Base-by-base conservation (phyloP, 2,797 vertebrate genomes). In the Ctenochaetus hawaiiensis region DNA sequence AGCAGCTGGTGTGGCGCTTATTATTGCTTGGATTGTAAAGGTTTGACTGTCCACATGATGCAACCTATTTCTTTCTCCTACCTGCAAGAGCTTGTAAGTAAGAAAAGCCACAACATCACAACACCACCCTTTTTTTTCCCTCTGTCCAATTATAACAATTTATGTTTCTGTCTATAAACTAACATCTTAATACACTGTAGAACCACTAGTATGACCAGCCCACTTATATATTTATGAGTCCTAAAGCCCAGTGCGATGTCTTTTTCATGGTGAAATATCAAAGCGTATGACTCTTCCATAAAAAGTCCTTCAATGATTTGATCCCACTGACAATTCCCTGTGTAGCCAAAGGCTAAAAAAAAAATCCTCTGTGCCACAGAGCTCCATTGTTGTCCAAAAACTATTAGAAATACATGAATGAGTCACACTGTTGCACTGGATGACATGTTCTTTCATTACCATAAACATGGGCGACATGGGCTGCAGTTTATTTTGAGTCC, bases 1-100 rank as follows among this genome's bases (percentile, higher is more conserved):
- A 62, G 49, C 64, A 61, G 56, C 48, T 48, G 17, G 13, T 51
- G 34, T 65, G 54, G 47, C 20, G 52, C 47, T 53, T 30, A 47
- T 26, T 45, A 60, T 48, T 41, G 3, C 41, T 45, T 1, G 16
- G 39, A 62, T 22, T 53, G 26, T 45, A 14, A 34, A 5, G 26
- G 43, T 2, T 65, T 52, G 22, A 62, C 26, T 60, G 10, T 54
- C 11, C 14, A 30, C 56, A 34, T 18, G 39, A n/a, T 13, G 8
- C 3, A 41, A 26, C 30, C 2, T 10, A 43, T 53, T 54, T 4
- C 20, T 34, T 41, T 11, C 17, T 30, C 26, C 26, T 39, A n/a
- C 12, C 8, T 10, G 1, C n/a, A 34, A 20, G 16, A 7, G 11
- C 11, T 16, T 20, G 6, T 1, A 11, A 47, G 17, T 11, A 58